Evolutionary conservation across 1,140 invertebrate genomes (phyloP), one percentile per base, ranked within the genome.

Genomic region (Leptinotarsa undecemlineata): DNA sequence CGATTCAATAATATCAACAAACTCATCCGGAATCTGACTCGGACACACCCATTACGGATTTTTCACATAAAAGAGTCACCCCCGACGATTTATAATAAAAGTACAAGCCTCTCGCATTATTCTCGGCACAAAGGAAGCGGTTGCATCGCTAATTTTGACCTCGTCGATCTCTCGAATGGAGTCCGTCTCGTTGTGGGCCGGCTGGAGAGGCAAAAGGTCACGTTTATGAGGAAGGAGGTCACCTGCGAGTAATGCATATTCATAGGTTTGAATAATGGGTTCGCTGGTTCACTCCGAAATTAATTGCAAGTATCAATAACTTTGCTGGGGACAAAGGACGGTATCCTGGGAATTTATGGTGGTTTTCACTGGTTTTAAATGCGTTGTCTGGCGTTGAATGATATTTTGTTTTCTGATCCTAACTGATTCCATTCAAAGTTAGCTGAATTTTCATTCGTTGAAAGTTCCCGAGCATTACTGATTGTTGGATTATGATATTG

Each of bases 31-130:
- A 11, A 42, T 42, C 33, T 2, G 33, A 42, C 33, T 42, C 33
- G 33, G 33, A 42, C 33, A 42, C 33, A 42, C 33, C 33, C 33
- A 42, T 42, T 42, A 11, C 33, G 33, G 33, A 11, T 42, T 42
- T 42, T 42, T 42, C 51, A 1, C 51, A 15, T 57, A 57, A 57
- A 57, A 57, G 51, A 57, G 51, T 57, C 51, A 57, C 51, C 51
- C 48, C 64, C 20, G 68, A 48, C 76, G 73, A 77, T 77, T 77
- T 74, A 77, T 77, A 72, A 77, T 69, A 77, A 77, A 71, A 74
- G 76, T 72, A 77, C 71, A 73, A 60, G 76, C 69, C 74, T 77
- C 62, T 48, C 68, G 73, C 76, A 77, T 77, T 77, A 77, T 77
- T 77, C 71, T 67, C 47, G 74, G 74, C 73, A 77, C 76, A 77